These are phyloP conservation scores for Machaerirhynchus nigripectus DNA, from an alignment of 2,113 vertebrate species.

Conservation along the genomic window DNA sequence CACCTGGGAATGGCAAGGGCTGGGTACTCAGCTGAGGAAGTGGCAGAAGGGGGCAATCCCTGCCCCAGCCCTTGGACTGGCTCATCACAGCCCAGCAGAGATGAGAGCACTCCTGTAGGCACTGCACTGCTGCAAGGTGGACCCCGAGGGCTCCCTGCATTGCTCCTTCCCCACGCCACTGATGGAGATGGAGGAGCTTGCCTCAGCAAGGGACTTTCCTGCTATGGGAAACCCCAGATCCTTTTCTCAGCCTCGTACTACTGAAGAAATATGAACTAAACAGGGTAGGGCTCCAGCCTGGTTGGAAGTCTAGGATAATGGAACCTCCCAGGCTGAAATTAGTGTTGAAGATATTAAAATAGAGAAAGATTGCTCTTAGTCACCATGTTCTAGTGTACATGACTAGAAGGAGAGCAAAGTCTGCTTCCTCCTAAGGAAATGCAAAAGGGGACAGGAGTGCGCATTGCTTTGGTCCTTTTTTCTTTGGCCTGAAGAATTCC, in stretches of 20 bases:
- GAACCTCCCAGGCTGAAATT: neutral
- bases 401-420: neutral
- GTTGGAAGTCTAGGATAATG: neutral
- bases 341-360: neutral
- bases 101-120: neutral
- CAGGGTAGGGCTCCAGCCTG: neutral
- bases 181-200: neutral
- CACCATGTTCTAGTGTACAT: neutral
- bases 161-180: neutral
- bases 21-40: neutral
- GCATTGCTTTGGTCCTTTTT: neutral
- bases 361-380: neutral
- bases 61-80: neutral
- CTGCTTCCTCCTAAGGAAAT: neutral
- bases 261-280: neutral
- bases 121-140: neutral
- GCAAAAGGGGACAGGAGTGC: neutral
- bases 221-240: neutral
- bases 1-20: neutral
- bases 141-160: neutral
- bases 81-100: neutral
- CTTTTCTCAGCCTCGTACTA: neutral
- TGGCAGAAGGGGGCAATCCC: neutral
- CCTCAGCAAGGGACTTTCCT: neutral
- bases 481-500: neutral